Percentiles rank a stretch among this genome's conserved stretches.
These are phyloP conservation scores for Papilio elwesi DNA, from an alignment of 2,888 invertebrate genomes.

Conservation along the genomic window DNA sequence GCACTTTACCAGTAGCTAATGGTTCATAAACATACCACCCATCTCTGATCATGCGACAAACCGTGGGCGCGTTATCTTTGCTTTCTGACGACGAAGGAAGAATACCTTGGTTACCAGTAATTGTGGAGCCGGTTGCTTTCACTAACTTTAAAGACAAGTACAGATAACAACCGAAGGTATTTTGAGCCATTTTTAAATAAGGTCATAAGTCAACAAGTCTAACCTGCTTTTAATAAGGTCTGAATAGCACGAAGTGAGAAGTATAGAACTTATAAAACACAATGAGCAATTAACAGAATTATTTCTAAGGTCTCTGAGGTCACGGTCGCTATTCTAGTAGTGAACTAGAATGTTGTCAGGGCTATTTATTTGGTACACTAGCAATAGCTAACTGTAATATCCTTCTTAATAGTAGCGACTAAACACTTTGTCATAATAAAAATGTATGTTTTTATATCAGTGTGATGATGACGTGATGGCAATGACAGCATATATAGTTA, in stretches of 20 bases:
- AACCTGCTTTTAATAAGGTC: slow-evolving; percentile 7
- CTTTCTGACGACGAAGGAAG: not conserved
- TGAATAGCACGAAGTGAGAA: not conserved
- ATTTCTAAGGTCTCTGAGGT: slow-evolving; percentile 16
- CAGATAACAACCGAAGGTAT: not conserved
- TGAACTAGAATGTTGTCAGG: slow-evolving; percentile 1
- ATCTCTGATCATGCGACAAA: not conserved
- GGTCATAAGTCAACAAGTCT: no score
- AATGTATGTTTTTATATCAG: no score
- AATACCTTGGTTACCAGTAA: not conserved
- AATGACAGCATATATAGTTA: no score
- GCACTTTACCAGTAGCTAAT: not conserved
- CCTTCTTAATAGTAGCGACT: not conserved
- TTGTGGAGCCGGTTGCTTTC: not conserved
- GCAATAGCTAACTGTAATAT: not conserved
- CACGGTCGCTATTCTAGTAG: slow-evolving; percentile 17
- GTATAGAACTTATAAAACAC: not conserved
- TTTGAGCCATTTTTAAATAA: no score
- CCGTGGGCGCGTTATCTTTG: not conserved
- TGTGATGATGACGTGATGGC: no score
- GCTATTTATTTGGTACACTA: not conserved
- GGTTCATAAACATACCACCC: not conserved
- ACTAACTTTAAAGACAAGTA: not conserved
- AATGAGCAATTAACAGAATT: slow-evolving; percentile 18
- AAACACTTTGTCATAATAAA: not conserved